phyloP scores from a whole-genome alignment of 1,140 invertebrate genomes.

The Neodiprion lecontei region DNA sequence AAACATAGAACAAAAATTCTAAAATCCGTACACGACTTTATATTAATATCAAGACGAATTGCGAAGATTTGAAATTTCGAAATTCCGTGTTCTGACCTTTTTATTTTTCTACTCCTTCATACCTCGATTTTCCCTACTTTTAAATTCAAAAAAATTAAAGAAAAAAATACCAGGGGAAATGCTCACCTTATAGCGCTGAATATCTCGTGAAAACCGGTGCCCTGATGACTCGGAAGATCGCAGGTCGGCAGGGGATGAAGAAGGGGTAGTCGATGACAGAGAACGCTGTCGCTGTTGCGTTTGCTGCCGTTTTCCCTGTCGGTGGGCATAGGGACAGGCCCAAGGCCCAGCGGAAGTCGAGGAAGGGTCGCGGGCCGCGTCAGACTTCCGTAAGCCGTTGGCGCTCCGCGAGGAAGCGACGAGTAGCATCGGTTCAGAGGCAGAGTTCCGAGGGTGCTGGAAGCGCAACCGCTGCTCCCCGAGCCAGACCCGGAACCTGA shows the following conservation, averaged over 20 bases:
- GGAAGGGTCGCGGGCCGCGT: constrained; percentile 58
- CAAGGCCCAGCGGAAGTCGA: constrained; percentile 55
- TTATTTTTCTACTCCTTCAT: too few relatives aligned
- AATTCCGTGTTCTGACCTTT: too few relatives aligned
- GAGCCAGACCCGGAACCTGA: constrained; percentile 58
- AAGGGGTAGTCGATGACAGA: constrained; percentile 63
- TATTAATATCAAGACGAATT: too few relatives aligned
- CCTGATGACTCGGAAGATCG: constrained; percentile 57
- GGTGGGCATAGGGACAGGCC: constrained; percentile 43
- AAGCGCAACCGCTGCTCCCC: constrained; percentile 57
- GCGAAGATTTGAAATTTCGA: too few relatives aligned
- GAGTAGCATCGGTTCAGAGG: constrained; percentile 57
- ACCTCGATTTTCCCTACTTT: background rate
- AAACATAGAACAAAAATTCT: too few relatives aligned
- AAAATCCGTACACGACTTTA: too few relatives aligned
- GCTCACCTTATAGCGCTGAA: constrained; percentile 54
- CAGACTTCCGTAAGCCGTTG: constrained; percentile 53
- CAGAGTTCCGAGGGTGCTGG: constrained; percentile 50
- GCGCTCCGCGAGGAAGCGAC: constrained; percentile 56
- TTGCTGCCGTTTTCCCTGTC: constrained; percentile 56
- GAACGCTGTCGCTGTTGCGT: constrained; percentile 62
- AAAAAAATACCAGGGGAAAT: background rate
- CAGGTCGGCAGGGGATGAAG: constrained; percentile 62
- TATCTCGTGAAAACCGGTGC: constrained; percentile 60
- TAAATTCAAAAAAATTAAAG: background rate